Evolutionary conservation across 2,888 invertebrate genomes (phyloP), one percentile per base, ranked within the genome.

Genomic region (Melanchra persicariae): DNA sequence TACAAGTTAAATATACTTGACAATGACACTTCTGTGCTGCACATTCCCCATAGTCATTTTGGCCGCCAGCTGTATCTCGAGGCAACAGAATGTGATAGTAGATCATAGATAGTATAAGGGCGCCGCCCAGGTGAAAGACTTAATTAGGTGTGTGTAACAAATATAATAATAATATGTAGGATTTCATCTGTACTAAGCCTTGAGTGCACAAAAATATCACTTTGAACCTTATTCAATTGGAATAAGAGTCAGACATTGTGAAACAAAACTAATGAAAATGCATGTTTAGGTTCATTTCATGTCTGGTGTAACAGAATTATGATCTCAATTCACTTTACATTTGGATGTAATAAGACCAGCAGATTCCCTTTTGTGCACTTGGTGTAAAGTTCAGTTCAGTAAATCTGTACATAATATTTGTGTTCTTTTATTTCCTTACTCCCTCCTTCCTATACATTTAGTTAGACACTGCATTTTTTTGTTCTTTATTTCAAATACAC

Each of bases 91-190:
- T 73, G 74, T 62, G 76, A 66, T 79, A 66, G 66, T 79, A 74
- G 34, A 60, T 30, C 7, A 5, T 74, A 79, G 74, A 5, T 74
- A 79, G 74, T 0, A 9, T 65, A 40, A 62, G 80, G 74, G 79
- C 74, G 8, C 59, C 4, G 45, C 54, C 51, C 47, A 5, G 79
- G 74, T 74, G 74, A 47, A n/a, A 75, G 51, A 57, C 37, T 64
- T 43, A 30, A 49, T 17, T 79, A 74, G 34, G 30, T 68, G 34
- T 60, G 51, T 74, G 67, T 51, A 26, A 74, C 43, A 45, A 64
- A 65, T 60, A 54, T 4, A 52, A 49, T 6, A 60, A 54, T 4
- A 52, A 49, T 6, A 43, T 65, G 60, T 55, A 55, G 54, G 54
- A 63, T 74, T 49, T 62, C 1, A 7, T 49, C 30, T 72, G 72